Evolutionary conservation across 2,888 invertebrate genomes (phyloP), one percentile per base, ranked within the genome.

Genomic region (Pyralis farinalis): DNA sequence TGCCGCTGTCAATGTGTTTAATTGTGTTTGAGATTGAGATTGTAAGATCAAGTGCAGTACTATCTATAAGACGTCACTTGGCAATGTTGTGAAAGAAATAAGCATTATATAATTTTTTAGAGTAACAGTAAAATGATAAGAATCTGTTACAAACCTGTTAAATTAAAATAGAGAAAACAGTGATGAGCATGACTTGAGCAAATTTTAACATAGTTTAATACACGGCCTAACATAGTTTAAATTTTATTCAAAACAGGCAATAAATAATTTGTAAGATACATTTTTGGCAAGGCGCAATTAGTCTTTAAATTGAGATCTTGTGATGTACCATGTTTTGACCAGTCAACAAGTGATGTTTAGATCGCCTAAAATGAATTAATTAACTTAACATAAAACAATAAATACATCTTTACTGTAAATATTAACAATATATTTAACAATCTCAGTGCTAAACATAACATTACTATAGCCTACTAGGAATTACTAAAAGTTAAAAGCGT

Each of bases 211-310:
- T n/a, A n/a, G n/a, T n/a, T n/a, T n/a, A 51, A 53, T 41, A 28
- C 20, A 31, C 10, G 10, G 38, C 9, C 20, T 32, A 21, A 7
- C 31, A 31, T 25, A 39, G 10, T 33, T 33, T 25, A 50, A n/a
- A 44, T 49, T 55, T 49, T 43, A 47, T 51, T 43, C 38, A 38
- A 32, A 43, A 56, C 46, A 52, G 56, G 55, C 53, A 63, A 66
- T 63, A 65, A 58, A 58, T 56, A 46, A 46, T 43, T 44, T 40
- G 58, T 53, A 62, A 49, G 21, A 45, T 53, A 51, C 39, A 47
- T 79, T 80, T 86, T 86, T 86, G 87, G 86, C 86, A 87, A 86
- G 86, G 74, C 68, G 71, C 69, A 71, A 67, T 63, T 76, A 84
- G 77, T 82, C 77, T 83, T n/a, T 71, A 63, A 57, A 50, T 64